Percentiles rank a stretch among this genome's conserved stretches.
Evolutionary conservation across 2,113 vertebrate genomes (phyloP).

Genomic region (Andinoacara biseriatus): DNA sequence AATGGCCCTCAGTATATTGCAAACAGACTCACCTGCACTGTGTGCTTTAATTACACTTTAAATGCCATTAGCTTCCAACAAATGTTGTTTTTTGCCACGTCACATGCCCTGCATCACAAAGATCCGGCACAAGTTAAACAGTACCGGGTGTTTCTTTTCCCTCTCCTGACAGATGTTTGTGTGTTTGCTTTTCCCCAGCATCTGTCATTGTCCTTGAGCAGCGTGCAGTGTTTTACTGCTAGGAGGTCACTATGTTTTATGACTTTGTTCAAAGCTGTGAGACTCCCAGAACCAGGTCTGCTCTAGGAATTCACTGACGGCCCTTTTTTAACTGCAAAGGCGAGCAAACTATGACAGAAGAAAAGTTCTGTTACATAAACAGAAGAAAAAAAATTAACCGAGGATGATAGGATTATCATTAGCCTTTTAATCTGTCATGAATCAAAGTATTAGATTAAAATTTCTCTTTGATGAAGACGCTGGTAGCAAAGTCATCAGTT

Average conservation of each 20-base stretch:
- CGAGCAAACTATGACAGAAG: not conserved
- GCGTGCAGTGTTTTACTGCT: not conserved
- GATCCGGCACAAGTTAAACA: not conserved
- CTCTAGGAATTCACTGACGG: slow-evolving; percentile 15
- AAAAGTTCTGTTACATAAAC: slow-evolving; percentile 17
- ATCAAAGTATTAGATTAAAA: not conserved
- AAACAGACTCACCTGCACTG: slow-evolving; percentile 12
- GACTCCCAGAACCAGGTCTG: not conserved
- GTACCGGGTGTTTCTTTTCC: not conserved
- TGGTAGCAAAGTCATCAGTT: not conserved
- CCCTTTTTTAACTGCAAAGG: slow-evolving; percentile 6
- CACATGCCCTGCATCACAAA: not conserved
- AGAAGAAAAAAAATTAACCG: rapidly evolving
- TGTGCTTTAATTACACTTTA: slow-evolving; percentile 48
- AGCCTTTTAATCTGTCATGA: slow-evolving; percentile 4
- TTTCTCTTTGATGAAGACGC: not conserved
- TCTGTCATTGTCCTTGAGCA: slow-evolving; percentile 40
- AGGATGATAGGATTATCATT: not conserved
- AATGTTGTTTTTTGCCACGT: not conserved
- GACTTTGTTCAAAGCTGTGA: slow-evolving; percentile 23
- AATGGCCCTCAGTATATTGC: slow-evolving; percentile 17
- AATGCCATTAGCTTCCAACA: slow-evolving; percentile 42
- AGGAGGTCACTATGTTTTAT: slow-evolving; percentile 25
- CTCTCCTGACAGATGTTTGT: not conserved
- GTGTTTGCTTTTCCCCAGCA: slow-evolving; percentile 9